Evolutionary conservation across 1,140 invertebrate species (phyloP).

Genomic region (Caerostris extrusa): DNA sequence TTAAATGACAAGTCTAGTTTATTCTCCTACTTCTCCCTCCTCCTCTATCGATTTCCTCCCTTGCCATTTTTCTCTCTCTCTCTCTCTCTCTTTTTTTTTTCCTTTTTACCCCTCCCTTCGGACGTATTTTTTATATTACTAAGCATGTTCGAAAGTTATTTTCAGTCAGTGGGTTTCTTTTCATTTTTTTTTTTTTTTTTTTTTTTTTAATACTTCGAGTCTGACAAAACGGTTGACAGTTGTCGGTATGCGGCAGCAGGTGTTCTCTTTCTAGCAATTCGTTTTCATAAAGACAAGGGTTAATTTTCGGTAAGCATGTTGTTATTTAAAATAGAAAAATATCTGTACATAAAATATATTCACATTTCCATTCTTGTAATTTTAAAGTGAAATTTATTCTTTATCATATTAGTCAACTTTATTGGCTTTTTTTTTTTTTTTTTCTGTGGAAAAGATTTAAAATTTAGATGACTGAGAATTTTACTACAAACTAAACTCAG

Average conservation of each 20-base stretch:
- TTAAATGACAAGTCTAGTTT: background rate
- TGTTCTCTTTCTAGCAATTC: background rate
- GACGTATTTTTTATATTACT: background rate
- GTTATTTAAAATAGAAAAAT: background rate
- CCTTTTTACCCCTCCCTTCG: too few species aligned
- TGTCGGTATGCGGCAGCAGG: background rate
- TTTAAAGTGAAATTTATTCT: too few species aligned
- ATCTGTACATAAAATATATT: too few species aligned
- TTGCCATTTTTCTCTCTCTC: background rate
- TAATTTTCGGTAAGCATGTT: background rate
- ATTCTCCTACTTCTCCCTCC: background rate
- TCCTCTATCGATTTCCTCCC: background rate
- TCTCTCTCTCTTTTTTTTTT: too few species aligned
- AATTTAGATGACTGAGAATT: too few species aligned
- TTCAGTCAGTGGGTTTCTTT: constrained; percentile 3
- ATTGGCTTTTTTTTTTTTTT: too few species aligned
- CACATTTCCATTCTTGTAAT: too few species aligned
- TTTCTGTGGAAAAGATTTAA: too few species aligned
- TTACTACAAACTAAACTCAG: too few species aligned
- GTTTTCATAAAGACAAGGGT: background rate
- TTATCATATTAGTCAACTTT: too few species aligned
- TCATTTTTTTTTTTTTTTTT: too few species aligned
- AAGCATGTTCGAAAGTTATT: background rate
- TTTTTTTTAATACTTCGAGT: background rate
- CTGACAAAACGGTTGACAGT: background rate